Base-by-base conservation (phyloP, 64 coral and sea anemone species). In the Stichodactyla mertensii region DNA sequence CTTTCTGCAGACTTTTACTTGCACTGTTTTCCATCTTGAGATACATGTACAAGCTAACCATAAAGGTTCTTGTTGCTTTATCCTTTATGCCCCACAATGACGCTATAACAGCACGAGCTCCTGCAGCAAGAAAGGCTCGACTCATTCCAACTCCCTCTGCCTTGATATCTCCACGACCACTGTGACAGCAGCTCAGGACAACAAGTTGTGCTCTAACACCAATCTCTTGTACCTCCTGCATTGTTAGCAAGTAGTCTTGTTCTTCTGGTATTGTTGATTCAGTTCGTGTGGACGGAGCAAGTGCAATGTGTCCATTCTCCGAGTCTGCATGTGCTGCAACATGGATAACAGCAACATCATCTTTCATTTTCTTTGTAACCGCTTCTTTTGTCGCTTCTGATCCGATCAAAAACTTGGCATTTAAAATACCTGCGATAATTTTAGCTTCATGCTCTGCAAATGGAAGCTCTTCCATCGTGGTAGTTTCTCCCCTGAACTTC, bases 151-250 rank as follows among this genome's bases (percentile, higher is more conserved):
- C 61, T 61, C 84, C 84, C 45, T 86, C 84, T 52, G 84, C 23
- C 62, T 66, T 86, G 84, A 86, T 86, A 22, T 86, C 57, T 7
- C 84, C 84, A 45, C 60, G 4, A 52, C 28, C 84, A 86, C 84
- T 86, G 45, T 86, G 84, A 86, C 84, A 86, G 51, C 84, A 86
- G 60, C 84, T 86, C 26, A 86, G 84, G 57, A 86, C 84, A 64
- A 86, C 84, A 51, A 86, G 84, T 70, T 70, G 27, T 52, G 84
- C 84, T 64, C 36, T 55, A 5, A 61, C 36, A 60, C 26, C 57
- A 67, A 61, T 66, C 51, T 86, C 57, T 59, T 61, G 51, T 52
- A 86, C 51, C 36, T 86, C 84, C 11, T 61, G 16, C 84, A 86
- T 86, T 67, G 84, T 86, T 59, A 86, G 52, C 60, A 86, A n/a